Conservation (phyloP, 2,113 vertebrate genomes). For the Melospiza melodia region DNA sequence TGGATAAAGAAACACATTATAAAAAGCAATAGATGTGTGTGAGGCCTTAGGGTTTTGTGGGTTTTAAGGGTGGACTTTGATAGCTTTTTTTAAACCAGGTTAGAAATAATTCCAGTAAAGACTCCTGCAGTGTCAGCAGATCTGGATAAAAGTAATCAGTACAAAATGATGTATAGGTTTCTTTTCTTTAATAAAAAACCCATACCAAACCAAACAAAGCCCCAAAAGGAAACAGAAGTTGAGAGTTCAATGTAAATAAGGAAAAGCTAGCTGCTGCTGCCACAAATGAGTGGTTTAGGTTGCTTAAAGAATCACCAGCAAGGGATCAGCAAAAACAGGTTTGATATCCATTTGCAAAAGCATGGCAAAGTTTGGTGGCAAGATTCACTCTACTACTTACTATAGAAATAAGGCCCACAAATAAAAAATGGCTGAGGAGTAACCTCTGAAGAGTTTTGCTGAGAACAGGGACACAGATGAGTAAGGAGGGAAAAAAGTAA, state of each 20-base stretch:
- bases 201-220: neutral
- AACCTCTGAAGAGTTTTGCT: neutral
- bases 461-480: neutral
- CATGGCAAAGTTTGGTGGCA: neutral
- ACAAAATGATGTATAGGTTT: neutral
- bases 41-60: neutral
- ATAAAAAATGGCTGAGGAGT: neutral
- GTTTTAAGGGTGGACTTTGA: neutral
- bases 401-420: neutral
- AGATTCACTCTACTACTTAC: neutral
- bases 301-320: neutral
- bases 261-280: neutral
- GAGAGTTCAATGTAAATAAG: neutral
- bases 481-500: neutral
- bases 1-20: neutral
- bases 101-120: constrained; percentile 17
- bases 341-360: neutral
- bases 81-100: neutral
- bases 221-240: neutral
- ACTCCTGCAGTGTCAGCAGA: constrained; percentile 1
- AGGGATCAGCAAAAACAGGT: neutral
- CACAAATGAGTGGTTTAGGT: neutral
- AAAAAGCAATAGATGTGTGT: neutral
- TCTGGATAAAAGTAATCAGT: constrained; percentile 5
- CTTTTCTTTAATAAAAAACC: neutral